A percentile compares a stretch with the other conserved stretches of the same genome.
These are phyloP conservation scores for Vesta saturnalis DNA, from an alignment of 2,888 invertebrate species.

Conservation along the genomic window DNA sequence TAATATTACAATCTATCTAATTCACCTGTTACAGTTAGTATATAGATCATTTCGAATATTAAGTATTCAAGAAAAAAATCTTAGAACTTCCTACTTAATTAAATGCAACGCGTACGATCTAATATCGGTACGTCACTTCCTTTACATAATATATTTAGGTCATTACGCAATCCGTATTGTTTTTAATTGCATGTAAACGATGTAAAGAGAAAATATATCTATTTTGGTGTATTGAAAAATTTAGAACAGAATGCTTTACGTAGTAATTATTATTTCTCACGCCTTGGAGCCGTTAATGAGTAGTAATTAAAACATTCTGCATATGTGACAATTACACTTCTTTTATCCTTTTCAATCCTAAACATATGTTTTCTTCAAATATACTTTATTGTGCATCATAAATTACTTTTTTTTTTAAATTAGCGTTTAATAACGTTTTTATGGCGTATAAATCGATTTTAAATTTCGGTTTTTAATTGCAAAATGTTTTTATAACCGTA, in stretches of 20 bases:
- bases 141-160: conserved; percentile 10
- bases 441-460: neutral
- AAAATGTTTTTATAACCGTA: too few species aligned
- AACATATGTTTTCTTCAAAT: conserved; percentile 30
- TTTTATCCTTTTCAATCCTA: conserved; percentile 18
- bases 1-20: conserved; percentile 22
- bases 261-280: conserved; percentile 35
- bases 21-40: conserved; percentile 12
- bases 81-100: neutral
- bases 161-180: conserved; percentile 5
- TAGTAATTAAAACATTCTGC: conserved; percentile 39
- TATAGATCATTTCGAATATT: neutral
- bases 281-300: conserved; percentile 37
- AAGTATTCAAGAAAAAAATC: neutral
- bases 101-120: neutral
- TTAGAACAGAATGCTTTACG: too few species aligned
- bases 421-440: neutral
- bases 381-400: conserved; percentile 19
- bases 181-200: too few species aligned
- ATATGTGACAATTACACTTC: conserved; percentile 31
- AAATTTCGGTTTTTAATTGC: neutral
- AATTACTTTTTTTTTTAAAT: neutral
- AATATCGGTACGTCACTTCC: conserved; percentile 13
- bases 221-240: neutral
- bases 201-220: neutral